Base-by-base conservation (phyloP, 2,888 invertebrate species). In the Autographa pulchrina region DNA sequence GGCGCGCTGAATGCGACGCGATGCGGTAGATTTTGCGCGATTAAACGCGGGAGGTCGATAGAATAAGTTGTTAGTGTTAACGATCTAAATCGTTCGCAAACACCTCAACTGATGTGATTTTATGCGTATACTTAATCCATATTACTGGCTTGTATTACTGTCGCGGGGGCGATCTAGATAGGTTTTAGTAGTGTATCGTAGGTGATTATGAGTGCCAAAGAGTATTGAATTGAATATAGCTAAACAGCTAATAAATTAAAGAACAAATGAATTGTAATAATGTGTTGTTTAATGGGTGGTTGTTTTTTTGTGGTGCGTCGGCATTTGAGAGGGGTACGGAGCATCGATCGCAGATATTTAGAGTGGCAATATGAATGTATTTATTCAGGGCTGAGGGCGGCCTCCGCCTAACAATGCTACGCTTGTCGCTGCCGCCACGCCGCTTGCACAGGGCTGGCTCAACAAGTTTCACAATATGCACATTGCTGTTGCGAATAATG, bases 291-390 rank as follows among this genome's bases (percentile, higher is more conserved):
- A 81, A 81, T 82, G 84, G 82, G 78, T 84, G 81, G 75, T 81
- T 70, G 64, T 77, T 80, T 82, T 91, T 90, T 90, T 85, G 84
- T 78, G 81, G 78, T 81, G 72, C 70, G 86, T 86, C 88, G 89
- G 89, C 86, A 76, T 87, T 85, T 84, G 85, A 85, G 85, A 81
- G 80, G 77, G 80, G 86, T 85, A 85, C 80, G 85, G 87, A 88
- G 89, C 88, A 91, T 91, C 90, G 91, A 91, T 92, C 90, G 89
- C 88, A 88, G 92, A 92, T 94, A 94, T 95, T 95, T 94, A 93
- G 93, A 94, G 95, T 95, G 95, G 94, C 95, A 93, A 95, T 96
- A 95, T 95, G 95, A 95, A 95, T 95, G 95, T 95, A 96, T 96
- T 96, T 96, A 96, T 96, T 95, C 95, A 94, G 93, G 88, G 90